phyloP scores from a whole-genome alignment of 2,797 vertebrate genomes.

The Galaxias olidus region DNA sequence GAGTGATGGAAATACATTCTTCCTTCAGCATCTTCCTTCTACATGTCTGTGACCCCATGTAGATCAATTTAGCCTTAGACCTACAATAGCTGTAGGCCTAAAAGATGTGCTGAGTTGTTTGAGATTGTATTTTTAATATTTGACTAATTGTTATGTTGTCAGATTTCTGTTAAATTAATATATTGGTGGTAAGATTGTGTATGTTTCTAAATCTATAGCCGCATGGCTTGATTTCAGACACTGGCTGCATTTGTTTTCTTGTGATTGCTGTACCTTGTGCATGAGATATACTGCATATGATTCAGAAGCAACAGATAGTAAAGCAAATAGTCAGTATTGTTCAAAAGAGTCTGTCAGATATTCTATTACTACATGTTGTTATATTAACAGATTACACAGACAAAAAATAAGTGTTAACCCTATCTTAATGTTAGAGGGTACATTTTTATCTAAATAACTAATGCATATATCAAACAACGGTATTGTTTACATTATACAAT shows the following conservation, averaged over 20 bases:
- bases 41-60: conserved; percentile 33
- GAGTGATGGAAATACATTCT: too few relatives aligned
- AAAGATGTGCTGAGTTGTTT: conserved; percentile 50
- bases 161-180: conserved; percentile 65
- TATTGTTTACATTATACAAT: conserved; percentile 37
- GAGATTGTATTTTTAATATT: conserved; percentile 76
- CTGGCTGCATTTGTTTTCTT: conserved; percentile 62
- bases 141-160: conserved; percentile 46
- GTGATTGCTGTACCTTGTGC: conserved; percentile 69
- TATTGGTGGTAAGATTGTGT: conserved; percentile 71
- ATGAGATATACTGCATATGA: conserved; percentile 68
- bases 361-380: conserved; percentile 44
- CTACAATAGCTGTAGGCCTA: conserved; percentile 6
- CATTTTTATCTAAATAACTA: conserved; percentile 38
- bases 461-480: conserved; percentile 49
- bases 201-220: conserved; percentile 59
- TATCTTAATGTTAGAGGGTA: too few relatives aligned
- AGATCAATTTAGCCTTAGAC: conserved; percentile 37
- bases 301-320: conserved; percentile 61
- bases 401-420: neutral
- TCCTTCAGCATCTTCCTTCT: too few relatives aligned
- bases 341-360: conserved; percentile 30
- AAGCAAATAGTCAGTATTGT: conserved; percentile 16
- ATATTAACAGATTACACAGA: conserved; percentile 54
- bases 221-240: conserved; percentile 67